phyloP scores from a whole-genome alignment of 2,888 invertebrate species.

The Tiliacea aurago region DNA sequence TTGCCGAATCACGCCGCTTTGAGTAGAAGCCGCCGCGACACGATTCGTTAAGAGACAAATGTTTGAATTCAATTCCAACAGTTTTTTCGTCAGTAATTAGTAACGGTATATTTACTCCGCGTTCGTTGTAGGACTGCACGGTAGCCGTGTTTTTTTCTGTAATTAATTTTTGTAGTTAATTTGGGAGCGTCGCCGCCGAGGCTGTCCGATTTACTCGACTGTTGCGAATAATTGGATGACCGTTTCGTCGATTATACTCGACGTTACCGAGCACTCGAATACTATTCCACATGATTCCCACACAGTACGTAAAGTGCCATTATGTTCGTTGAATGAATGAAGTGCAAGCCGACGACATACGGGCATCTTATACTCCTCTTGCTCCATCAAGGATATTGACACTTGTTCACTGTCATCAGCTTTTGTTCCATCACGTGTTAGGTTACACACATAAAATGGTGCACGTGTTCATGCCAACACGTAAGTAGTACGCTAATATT shows the following conservation, averaged over 20 bases:
- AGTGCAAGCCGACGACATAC: slow-evolving; percentile 84
- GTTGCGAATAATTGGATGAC: slow-evolving; percentile 59
- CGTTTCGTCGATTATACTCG: slow-evolving; percentile 32
- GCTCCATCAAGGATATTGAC: slow-evolving; percentile 86
- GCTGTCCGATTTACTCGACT: slow-evolving; percentile 67
- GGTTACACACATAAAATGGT: slow-evolving; percentile 79
- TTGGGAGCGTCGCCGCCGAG: slow-evolving; percentile 68
- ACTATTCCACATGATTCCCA: slow-evolving; percentile 77
- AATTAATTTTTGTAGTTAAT: slow-evolving; percentile 85
- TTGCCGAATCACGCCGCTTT: slow-evolving; percentile 90
- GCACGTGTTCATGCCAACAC: slow-evolving; percentile 79
- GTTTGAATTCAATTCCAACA: slow-evolving; percentile 89
- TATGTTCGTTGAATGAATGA: slow-evolving; percentile 82
- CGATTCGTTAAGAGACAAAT: slow-evolving; percentile 91
- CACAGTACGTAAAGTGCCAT: slow-evolving; percentile 81
- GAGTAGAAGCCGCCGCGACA: slow-evolving; percentile 86
- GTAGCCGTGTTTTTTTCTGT: slow-evolving; percentile 80
- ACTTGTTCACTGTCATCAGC: slow-evolving; percentile 84
- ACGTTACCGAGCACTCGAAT: slow-evolving; percentile 45
- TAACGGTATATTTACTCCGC: slow-evolving; percentile 85
- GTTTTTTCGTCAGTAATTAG: slow-evolving; percentile 86
- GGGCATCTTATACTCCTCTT: slow-evolving; percentile 86
- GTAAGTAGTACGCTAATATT: slow-evolving; percentile 51
- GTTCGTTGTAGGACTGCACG: slow-evolving; percentile 81
- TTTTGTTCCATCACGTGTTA: slow-evolving; percentile 86